phyloP scores from a whole-genome alignment of 2,113 vertebrate species.

The Junco hyemalis region DNA sequence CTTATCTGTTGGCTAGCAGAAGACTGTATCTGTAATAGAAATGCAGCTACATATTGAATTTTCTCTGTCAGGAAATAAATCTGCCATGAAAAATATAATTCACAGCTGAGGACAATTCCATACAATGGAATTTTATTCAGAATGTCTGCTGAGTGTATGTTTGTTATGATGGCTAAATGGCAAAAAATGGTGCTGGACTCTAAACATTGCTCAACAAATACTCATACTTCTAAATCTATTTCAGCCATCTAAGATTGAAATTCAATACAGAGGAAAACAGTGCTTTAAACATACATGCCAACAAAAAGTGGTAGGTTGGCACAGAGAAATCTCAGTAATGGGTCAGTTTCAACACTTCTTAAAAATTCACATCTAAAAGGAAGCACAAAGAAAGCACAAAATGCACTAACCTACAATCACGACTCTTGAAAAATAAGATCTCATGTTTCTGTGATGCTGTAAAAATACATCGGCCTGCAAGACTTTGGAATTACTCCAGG shows the following conservation, averaged over 20 bases:
- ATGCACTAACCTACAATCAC: neutral
- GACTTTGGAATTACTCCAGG: slow-evolving; percentile 14
- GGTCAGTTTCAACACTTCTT: neutral
- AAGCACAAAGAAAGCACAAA: neutral
- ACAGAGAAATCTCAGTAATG: neutral
- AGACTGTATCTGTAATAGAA: slow-evolving; percentile 27
- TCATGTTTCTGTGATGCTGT: neutral
- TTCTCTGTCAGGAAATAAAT: slow-evolving; percentile 27
- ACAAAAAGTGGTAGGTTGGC: neutral
- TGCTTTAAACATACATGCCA: neutral
- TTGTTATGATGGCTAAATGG: neutral
- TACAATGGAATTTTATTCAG: neutral
- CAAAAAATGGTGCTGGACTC: neutral
- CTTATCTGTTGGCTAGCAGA: slow-evolving; percentile 55
- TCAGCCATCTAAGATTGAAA: neutral
- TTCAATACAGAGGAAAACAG: neutral
- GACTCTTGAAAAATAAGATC: neutral
- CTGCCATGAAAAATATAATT: slow-evolving; percentile 1
- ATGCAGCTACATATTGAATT: slow-evolving; percentile 13
- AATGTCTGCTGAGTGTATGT: neutral
- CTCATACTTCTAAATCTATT: neutral
- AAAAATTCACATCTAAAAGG: neutral
- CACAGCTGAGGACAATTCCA: neutral
- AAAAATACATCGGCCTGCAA: neutral
- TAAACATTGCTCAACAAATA: neutral